Base-by-base conservation (phyloP, 1,140 invertebrate genomes). In the Spodoptera frugiperda region DNA sequence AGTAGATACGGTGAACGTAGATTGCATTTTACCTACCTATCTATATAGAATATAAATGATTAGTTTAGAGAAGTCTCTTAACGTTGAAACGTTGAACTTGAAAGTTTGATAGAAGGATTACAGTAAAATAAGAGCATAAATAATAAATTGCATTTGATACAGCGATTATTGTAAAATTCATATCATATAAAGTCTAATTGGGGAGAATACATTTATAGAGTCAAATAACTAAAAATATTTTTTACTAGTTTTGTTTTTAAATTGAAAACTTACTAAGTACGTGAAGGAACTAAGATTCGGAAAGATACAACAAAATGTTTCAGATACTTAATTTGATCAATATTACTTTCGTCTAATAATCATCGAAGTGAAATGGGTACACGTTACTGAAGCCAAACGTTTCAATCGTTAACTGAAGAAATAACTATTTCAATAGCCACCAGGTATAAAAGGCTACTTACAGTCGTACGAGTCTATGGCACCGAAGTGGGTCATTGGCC, bases 401-500 rank as follows among this genome's bases (percentile, higher is more conserved):
- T 49, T 49, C 19, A 67, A 25, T 65, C 17, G 11, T 44, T 12
- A 17, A 14, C 33, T 59, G 21, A 49, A 19, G 46, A 61, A 74
- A 17, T 51, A 1, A 76, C 53, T 76, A 68, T 75, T 78, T 76
- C 78, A 79, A 83, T 83, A 70, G 79, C 74, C 46, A 65, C 54
- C 71, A 70, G 75, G 77, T 82, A 80, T 54, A 70, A 79, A 51
- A 78, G 63, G 63, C 76, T 63, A 75, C 83, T 79, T 68, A 77
- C 79, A 80, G 80, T 79, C 80, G 80, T 82, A 76, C 81, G 70
- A 82, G 82, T 85, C 76, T 83, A 86, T 80, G 77, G 79, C 85
- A 81, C 77, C 86, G 78, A 92, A 92, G 84, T 93, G 85, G 90
- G 91, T 91, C 90, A 87, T 89, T 91, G 90, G 88, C 91, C 91